Evolutionary conservation across 1,140 invertebrate species (phyloP).

Genomic region (Drosophila kohkoa): DNA sequence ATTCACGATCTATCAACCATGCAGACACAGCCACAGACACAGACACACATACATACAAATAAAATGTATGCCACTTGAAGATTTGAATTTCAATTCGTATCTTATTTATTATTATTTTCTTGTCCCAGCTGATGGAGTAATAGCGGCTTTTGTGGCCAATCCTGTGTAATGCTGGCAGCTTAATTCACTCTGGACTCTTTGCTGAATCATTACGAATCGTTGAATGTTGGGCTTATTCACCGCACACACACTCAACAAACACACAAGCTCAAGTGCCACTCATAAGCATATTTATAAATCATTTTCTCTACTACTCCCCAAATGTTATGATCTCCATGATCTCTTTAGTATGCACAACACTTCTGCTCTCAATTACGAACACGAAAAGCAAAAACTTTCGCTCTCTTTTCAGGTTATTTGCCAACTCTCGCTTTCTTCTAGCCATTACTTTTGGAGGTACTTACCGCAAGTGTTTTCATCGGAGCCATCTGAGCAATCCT

Average conservation of each 20-base stretch:
- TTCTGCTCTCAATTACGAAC: slow-evolving; percentile 2
- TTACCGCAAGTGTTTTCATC: slow-evolving; percentile 97
- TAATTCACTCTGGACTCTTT: slow-evolving; percentile 40
- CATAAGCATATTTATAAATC: neutral
- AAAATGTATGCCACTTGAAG: slow-evolving; percentile 56
- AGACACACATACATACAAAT: neutral
- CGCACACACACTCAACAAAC: neutral
- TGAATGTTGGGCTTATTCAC: slow-evolving; percentile 13
- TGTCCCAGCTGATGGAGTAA: slow-evolving; percentile 55
- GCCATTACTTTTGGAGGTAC: slow-evolving; percentile 75
- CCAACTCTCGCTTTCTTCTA: slow-evolving; percentile 22
- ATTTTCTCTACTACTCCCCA: slow-evolving; percentile 10
- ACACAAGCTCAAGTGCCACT: slow-evolving; percentile 5
- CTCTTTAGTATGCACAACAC: neutral
- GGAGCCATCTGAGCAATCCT: slow-evolving; percentile 95
- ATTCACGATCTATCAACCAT: slow-evolving; percentile 23
- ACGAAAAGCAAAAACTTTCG: neutral
- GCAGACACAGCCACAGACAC: too few relatives aligned
- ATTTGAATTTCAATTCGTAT: slow-evolving; percentile 24
- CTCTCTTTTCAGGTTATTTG: neutral
- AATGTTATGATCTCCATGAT: slow-evolving; percentile 1
- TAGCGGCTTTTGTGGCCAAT: slow-evolving; percentile 61
- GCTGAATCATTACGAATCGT: slow-evolving; percentile 70
- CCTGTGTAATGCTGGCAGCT: slow-evolving; percentile 56
- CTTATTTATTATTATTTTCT: slow-evolving; percentile 1